Conservation (phyloP, 64 coral and sea anemone species). For the Stylophora pistillata region DNA sequence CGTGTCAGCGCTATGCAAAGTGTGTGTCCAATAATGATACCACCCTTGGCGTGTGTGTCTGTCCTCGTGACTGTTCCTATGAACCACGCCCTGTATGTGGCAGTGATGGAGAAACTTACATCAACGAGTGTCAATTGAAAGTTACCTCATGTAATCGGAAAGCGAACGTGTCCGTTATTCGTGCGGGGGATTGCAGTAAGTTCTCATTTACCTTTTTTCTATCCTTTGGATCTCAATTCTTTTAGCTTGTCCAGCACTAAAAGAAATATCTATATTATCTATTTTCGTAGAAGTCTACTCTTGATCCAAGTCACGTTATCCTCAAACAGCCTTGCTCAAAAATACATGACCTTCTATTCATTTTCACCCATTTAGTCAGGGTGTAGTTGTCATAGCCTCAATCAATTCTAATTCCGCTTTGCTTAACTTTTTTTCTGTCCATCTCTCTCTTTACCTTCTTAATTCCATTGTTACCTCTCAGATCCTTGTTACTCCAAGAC, state of each 20-base stretch:
- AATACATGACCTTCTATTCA: no score
- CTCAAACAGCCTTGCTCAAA: neutral
- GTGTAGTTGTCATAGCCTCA: no score
- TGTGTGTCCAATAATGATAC: constrained; percentile 41
- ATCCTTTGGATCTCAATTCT: neutral
- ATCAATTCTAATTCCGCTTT: neutral
- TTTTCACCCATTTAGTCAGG: no score
- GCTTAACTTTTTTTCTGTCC: neutral
- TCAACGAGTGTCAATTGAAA: constrained; percentile 66
- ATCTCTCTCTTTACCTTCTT: neutral
- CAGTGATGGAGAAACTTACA: constrained; percentile 80
- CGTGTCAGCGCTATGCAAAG: constrained; percentile 50
- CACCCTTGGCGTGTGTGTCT: constrained; percentile 52
- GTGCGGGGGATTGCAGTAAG: constrained; percentile 25
- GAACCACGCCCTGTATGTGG: constrained; percentile 62
- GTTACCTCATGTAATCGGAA: constrained; percentile 23
- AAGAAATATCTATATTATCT: no score
- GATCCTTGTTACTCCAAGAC: constrained; percentile 70
- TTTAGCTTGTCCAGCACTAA: neutral
- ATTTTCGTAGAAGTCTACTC: no score
- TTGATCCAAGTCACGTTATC: no score
- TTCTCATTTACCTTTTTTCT: neutral
- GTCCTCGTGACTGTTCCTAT: constrained; percentile 57
- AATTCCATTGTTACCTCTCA: neutral
- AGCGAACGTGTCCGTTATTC: constrained; percentile 30